These are phyloP conservation scores for Sarcophaga carnaria DNA, from an alignment of 2,888 invertebrate species.

Conservation along the genomic window DNA sequence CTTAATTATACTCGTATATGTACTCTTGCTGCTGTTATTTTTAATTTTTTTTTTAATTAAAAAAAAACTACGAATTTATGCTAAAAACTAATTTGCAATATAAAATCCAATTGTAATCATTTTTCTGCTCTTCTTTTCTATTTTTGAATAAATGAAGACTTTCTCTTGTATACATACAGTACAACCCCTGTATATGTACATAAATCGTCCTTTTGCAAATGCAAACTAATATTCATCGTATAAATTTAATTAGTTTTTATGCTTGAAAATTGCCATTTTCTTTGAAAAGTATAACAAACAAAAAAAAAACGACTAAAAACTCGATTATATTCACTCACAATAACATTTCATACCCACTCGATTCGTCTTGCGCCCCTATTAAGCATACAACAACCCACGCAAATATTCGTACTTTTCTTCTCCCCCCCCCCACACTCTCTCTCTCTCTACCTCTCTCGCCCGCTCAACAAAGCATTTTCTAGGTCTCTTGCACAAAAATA, in stretches of 20 bases:
- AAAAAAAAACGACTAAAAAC: constrained; percentile 19
- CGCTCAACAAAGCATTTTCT: constrained; percentile 29
- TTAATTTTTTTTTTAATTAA: background rate
- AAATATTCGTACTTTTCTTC: constrained; percentile 38
- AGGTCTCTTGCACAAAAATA: constrained; percentile 45
- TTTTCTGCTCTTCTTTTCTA: background rate
- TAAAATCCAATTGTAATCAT: background rate
- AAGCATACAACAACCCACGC: background rate
- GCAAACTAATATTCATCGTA: constrained; percentile 57
- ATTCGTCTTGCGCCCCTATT: background rate
- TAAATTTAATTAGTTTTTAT: constrained; percentile 67
- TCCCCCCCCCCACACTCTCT: constrained; percentile 26
- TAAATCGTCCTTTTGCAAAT: constrained; percentile 25
- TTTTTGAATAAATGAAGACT: background rate
- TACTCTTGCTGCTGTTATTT: background rate
- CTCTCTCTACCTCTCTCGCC: constrained; percentile 18
- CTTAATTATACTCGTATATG: too few relatives aligned
- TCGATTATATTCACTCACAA: constrained; percentile 42
- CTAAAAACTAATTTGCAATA: constrained; percentile 28
- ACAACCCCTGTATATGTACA: background rate
- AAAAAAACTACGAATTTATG: constrained; percentile 17
- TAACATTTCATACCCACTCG: constrained; percentile 29
- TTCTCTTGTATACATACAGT: background rate
- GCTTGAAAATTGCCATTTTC: constrained; percentile 61
- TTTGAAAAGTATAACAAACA: background rate